Percentiles rank a stretch among this genome's conserved stretches.
phyloP scores from a whole-genome alignment of 2,113 vertebrate species.

The Camelus dromedarius region DNA sequence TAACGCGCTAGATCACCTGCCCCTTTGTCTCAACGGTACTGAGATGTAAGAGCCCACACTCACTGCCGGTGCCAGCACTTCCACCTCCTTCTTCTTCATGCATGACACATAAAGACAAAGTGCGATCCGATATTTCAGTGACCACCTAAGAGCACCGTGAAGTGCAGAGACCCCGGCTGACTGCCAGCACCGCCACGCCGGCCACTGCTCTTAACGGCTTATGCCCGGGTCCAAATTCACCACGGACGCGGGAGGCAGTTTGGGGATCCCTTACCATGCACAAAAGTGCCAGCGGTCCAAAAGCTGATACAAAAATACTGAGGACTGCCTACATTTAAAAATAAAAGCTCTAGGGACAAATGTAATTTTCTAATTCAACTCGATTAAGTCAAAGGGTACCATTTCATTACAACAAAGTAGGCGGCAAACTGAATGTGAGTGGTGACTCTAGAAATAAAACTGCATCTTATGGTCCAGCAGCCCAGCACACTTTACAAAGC shows the following conservation, averaged over 20 bases:
- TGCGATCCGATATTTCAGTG: neutral
- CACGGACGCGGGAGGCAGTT: neutral
- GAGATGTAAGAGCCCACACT: neutral
- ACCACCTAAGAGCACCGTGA: neutral
- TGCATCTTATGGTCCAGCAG: neutral
- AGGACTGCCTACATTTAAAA: neutral
- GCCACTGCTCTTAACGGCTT: neutral
- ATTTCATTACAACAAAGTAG: neutral
- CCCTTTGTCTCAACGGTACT: neutral
- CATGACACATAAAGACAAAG: neutral
- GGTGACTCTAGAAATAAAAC: neutral
- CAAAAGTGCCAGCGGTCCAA: neutral
- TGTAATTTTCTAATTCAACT: neutral
- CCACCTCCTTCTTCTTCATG: neutral
- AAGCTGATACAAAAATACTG: neutral
- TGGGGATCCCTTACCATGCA: neutral
- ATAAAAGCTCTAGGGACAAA: neutral
- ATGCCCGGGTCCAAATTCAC: neutral
- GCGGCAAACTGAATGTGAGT: neutral
- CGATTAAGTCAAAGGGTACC: neutral
- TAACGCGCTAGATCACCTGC: neutral
- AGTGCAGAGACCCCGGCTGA: neutral
- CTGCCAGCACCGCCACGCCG: accelerated
- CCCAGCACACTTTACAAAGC: too few species aligned
- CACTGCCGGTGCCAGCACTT: neutral